Evolutionary conservation across 1,140 invertebrate genomes (phyloP).

Genomic region (Aphis gossypii): DNA sequence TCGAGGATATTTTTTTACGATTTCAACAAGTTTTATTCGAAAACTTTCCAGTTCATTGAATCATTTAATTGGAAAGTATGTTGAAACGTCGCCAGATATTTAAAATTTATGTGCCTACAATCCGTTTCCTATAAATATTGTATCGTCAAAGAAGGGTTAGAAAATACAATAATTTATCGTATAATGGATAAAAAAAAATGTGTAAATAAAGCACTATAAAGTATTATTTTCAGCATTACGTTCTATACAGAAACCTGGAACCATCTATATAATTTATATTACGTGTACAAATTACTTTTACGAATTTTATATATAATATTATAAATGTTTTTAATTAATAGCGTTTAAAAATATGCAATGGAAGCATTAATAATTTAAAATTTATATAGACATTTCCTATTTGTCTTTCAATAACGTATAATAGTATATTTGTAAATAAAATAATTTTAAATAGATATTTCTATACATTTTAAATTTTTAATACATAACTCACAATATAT

Average conservation of each 20-base stretch:
- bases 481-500: no score
- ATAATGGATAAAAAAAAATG: neutral
- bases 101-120: conserved; percentile 40
- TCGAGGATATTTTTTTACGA: neutral
- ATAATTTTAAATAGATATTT: no score
- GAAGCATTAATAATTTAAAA: no score
- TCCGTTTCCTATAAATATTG: conserved; percentile 30
- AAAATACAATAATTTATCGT: conserved; percentile 11
- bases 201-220: neutral
- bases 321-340: neutral
- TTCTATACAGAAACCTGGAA: neutral
- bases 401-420: no score
- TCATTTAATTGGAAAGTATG: conserved; percentile 27
- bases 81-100: conserved; percentile 29
- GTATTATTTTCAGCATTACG: neutral
- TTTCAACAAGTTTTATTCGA: conserved; percentile 38
- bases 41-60: conserved; percentile 25
- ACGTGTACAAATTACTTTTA: neutral
- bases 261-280: neutral
- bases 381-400: no score
- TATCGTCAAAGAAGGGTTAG: neutral
- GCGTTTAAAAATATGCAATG: neutral
- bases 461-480: no score
- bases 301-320: neutral
- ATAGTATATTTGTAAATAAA: no score